Percentiles rank a stretch among this genome's conserved stretches.
Evolutionary conservation across 2,888 invertebrate genomes (phyloP).

Genomic region (Trisateles emortualis): DNA sequence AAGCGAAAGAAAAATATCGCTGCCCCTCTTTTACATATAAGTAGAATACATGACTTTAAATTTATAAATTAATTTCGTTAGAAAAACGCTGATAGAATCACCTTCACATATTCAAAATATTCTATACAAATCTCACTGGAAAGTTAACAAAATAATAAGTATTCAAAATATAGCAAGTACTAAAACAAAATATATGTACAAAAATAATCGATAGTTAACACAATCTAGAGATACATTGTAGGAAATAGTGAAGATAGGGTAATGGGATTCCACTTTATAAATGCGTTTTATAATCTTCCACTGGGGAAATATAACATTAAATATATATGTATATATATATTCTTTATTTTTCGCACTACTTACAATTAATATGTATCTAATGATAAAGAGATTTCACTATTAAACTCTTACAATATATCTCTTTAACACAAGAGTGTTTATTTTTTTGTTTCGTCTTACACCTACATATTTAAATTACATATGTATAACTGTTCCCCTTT

Average conservation of each 20-base stretch:
- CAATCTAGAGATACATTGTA: conserved; percentile 70
- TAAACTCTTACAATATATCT: conserved; percentile 80
- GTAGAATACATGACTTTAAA: no score
- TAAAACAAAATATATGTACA: conserved; percentile 62
- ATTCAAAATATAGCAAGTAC: conserved; percentile 46
- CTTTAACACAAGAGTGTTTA: conserved; percentile 71
- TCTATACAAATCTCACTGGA: conserved; percentile 64
- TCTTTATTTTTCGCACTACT: conserved; percentile 74
- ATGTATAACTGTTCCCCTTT: conserved; percentile 87
- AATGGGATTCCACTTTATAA: conserved; percentile 74
- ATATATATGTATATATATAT: no score
- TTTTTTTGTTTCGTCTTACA: conserved; percentile 70
- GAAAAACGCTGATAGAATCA: conserved; percentile 1
- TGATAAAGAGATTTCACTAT: conserved; percentile 79
- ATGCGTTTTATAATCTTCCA: conserved; percentile 78
- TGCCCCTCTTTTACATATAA: no score
- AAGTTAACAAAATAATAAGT: conserved; percentile 61
- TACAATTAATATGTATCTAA: conserved; percentile 73
- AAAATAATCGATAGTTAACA: conserved; percentile 64
- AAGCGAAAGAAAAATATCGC: no score
- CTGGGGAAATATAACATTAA: conserved; percentile 73
- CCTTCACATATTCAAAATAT: conserved; percentile 35
- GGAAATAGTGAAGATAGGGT: conserved; percentile 68
- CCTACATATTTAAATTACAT: conserved; percentile 76
- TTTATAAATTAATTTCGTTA: no score